phyloP scores from a whole-genome alignment of 1,140 invertebrate genomes.

The Ylistrum balloti region DNA sequence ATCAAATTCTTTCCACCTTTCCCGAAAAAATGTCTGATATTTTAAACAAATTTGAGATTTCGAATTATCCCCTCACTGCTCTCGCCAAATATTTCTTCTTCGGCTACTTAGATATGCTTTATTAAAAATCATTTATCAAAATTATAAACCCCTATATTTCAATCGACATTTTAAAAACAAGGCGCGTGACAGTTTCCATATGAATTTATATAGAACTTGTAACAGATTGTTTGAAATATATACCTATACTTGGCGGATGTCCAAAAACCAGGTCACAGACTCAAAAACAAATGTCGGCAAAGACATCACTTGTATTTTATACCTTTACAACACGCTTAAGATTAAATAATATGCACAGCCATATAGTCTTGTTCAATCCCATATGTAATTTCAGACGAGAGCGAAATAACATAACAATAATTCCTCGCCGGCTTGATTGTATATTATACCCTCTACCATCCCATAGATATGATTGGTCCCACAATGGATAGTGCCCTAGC shows the following conservation, averaged over 20 bases:
- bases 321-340: background rate
- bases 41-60: no score
- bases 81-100: no score
- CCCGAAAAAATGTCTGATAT: no score
- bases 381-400: no score
- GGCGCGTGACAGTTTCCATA: background rate
- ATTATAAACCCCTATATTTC: background rate
- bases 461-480: no score
- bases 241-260: background rate
- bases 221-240: background rate
- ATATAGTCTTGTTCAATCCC: background rate
- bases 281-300: background rate
- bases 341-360: background rate
- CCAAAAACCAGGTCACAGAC: background rate
- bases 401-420: no score
- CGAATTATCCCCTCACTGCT: no score
- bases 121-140: constrained; percentile 7
- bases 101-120: no score
- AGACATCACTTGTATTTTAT: background rate
- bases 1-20: no score
- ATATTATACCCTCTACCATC: no score
- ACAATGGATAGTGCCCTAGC: no score
- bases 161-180: background rate
- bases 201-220: background rate
- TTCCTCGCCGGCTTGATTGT: no score